Evolutionary conservation across 2,113 vertebrate species (phyloP), one percentile per base, ranked within the genome.

Genomic region (Carettochelys insculpta): DNA sequence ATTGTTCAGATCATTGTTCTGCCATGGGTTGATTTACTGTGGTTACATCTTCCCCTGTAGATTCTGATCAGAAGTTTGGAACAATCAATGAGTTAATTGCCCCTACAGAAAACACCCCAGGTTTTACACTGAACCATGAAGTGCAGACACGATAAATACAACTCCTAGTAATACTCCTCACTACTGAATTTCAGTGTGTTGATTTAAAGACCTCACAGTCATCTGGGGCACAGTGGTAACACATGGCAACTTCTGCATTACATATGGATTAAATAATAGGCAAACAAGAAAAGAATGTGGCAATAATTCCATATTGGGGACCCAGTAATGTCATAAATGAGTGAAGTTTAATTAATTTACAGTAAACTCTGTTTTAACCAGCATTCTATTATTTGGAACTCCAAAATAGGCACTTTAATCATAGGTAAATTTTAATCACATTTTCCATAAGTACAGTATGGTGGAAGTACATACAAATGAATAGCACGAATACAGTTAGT

Each of bases 1-100:
- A 47, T 75, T 92, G 22, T 93, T 95, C 77, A 94, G 80, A 85
- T 80, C 54, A n/a, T n/a, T n/a, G n/a, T 86, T 92, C n/a, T 84
- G n/a, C 76, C 38, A 10, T 29, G 25, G 6, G 14, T 85, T 94
- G 85, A 90, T 92, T 71, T 91, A 19, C 92, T 92, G 81, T 81
- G 73, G 27, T 91, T 89, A 47, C 54, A 54, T 83, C 75, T 61
- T 92, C 90, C 87, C 83, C 89, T 45, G 8, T 34, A 4, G 7
- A 79, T 95, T 94, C 71, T 95, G 87, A 52, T 54, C 80, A 95
- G 83, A 86, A 31, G 43, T 86, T 88, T 65, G 79, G 45, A 90
- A 84, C 80, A 85, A 94, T 92, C 76, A 93, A 95, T 95, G 88
- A 89, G 48, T 27, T 47, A 17, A 76, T 86, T 87, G 2, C 89